Conservation (phyloP, 1,140 invertebrate genomes). For the Tetramorium parvispinum region DNA sequence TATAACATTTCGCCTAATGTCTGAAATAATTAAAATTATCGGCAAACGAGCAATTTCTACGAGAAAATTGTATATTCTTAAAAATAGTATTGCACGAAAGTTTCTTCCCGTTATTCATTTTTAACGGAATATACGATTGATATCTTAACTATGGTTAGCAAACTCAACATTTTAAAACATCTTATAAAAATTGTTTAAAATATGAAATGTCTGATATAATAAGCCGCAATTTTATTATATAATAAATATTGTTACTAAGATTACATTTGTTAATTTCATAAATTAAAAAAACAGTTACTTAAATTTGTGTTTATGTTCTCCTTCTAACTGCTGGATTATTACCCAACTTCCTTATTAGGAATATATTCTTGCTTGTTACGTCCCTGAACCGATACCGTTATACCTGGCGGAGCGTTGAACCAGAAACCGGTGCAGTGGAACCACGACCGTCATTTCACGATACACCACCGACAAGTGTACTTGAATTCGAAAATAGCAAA, state of each 20-base stretch:
- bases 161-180: not conserved
- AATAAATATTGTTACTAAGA: not conserved
- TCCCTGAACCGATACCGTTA: slow-evolving; percentile 79
- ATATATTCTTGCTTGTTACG: slow-evolving; percentile 52
- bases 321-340: not conserved
- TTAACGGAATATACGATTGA: not conserved
- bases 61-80: not conserved
- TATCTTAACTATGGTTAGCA: not conserved
- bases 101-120: not conserved
- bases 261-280: not conserved
- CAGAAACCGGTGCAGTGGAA: slow-evolving; percentile 67
- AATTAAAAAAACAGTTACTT: not conserved
- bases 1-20: not conserved
- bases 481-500: not conserved
- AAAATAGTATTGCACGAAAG: not conserved
- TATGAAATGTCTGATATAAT: not conserved
- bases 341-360: not conserved
- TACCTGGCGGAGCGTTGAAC: slow-evolving; percentile 75
- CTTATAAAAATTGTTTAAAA: not conserved
- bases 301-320: not conserved
- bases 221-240: not conserved
- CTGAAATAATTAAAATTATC: not conserved
- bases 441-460: slow-evolving; percentile 62
- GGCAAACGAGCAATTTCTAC: not conserved
- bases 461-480: slow-evolving; percentile 8